phyloP scores from a whole-genome alignment of 2,797 vertebrate genomes.

The Hyperoplus lanceolatus region DNA sequence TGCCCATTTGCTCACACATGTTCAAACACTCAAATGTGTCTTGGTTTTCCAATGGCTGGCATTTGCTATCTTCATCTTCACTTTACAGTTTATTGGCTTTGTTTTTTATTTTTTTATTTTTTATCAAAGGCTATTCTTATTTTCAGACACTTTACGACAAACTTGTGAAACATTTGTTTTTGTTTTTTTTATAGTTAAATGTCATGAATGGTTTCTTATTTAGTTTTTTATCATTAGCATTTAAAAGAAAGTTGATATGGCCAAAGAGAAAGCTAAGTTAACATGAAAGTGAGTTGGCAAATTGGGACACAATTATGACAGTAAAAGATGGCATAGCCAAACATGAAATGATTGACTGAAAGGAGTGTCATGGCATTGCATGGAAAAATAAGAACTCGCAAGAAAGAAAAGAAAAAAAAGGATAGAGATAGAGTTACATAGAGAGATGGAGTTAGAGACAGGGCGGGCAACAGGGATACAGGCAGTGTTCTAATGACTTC shows the following conservation, averaged over 20 bases:
- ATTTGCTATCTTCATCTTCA: background rate
- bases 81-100: background rate
- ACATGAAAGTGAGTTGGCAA: conserved; percentile 7
- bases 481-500: conserved; percentile 86
- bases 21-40: conserved; percentile 34
- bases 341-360: conserved; percentile 19
- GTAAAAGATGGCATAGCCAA: background rate
- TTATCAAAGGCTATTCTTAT: background rate
- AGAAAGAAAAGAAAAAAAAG: conserved; percentile 60
- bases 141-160: conserved; percentile 4
- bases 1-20: conserved; percentile 48
- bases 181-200: conserved; percentile 5
- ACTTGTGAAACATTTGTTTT: conserved; percentile 2
- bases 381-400: background rate
- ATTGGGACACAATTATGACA: conserved; percentile 6
- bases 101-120: background rate
- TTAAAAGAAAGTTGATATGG: conserved; percentile 20
- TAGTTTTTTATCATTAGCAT: conserved; percentile 1
- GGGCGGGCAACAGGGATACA: conserved; percentile 76
- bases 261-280: conserved; percentile 18
- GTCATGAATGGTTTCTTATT: conserved; percentile 12
- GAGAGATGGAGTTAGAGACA: conserved; percentile 76
- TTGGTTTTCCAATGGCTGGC: conserved; percentile 1
- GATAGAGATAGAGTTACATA: conserved; percentile 72
- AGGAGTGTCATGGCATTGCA: conserved; percentile 10